Conservation (phyloP, 30 jellyfish, hydroid and myxozoan genomes). For the Hydractinia symbiolongicarpus region DNA sequence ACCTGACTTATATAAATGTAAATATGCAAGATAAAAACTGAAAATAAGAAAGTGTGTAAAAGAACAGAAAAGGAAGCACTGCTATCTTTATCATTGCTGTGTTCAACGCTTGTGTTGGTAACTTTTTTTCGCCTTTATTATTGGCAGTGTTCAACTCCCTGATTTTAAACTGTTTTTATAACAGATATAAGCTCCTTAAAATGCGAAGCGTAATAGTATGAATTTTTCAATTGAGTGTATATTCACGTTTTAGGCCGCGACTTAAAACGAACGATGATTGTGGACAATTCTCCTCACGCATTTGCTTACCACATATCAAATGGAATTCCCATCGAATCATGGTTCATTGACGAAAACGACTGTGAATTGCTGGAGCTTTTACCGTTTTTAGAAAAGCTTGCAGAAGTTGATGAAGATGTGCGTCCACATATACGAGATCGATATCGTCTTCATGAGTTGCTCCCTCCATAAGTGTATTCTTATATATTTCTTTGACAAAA, state of each 20-base stretch:
- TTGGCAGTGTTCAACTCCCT: too few relatives aligned
- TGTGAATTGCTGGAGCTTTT: slow-evolving; percentile 82
- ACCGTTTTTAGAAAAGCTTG: slow-evolving; percentile 89
- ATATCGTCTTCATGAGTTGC: slow-evolving; percentile 88
- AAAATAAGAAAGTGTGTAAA: too few relatives aligned
- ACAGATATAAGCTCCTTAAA: too few relatives aligned
- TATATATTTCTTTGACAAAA: neutral
- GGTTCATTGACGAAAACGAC: slow-evolving; percentile 96
- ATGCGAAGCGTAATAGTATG: too few relatives aligned
- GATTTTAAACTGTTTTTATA: too few relatives aligned
- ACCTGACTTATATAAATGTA: too few relatives aligned
- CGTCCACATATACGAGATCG: slow-evolving; percentile 97
- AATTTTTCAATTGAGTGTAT: too few relatives aligned
- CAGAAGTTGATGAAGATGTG: slow-evolving; percentile 83
- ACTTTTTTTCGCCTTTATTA: too few relatives aligned
- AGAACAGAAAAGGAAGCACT: too few relatives aligned
- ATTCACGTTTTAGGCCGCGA: slow-evolving; percentile 55
- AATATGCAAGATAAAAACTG: too few relatives aligned
- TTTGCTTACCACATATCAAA: slow-evolving; percentile 94
- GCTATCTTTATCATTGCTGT: too few relatives aligned
- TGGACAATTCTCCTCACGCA: slow-evolving; percentile 98
- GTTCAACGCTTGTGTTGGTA: too few relatives aligned
- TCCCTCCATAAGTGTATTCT: slow-evolving; percentile 53
- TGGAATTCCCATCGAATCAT: slow-evolving; percentile 96
- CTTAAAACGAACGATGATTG: slow-evolving; percentile 73